Base-by-base conservation (phyloP, 2,888 invertebrate genomes). In the Leptinotarsa juncta region DNA sequence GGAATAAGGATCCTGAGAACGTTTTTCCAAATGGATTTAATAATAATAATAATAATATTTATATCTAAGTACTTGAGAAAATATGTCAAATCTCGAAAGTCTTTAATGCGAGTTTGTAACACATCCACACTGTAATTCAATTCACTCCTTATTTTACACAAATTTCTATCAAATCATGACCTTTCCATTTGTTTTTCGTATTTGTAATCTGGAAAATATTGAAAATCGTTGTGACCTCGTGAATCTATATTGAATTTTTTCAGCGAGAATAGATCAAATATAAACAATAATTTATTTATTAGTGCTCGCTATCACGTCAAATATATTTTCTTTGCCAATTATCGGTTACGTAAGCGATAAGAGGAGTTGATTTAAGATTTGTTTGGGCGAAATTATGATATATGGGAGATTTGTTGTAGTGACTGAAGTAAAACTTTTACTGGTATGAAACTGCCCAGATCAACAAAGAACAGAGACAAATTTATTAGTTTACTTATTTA, bases 241-340 rank as follows among this genome's bases (percentile, higher is more conserved):
- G 57, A 57, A 57, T 14, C 14, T 4, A 23, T 23, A 57, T 57
- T 23, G 20, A 57, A n/a, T 51, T 57, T 57, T 57, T 57, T 57
- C 57, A 14, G 23, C 57, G 15, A 57, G 57, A 57, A 57, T 23
- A 57, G 15, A 57, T 57, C 57, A 23, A 57, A 57, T 23, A 57
- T 57, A 57, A 57, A 57, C 57, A 57, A 57, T 57, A 57, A 57
- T 57, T 23, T 57, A 57, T 57, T 57, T 23, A 23, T 57, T 57
- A 57, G 20, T 23, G 57, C 57, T 4, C 4, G 57, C 20, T 57
- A 57, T 57, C 57, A 23, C 23, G 57, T 53, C 12, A 23, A 57
- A 23, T 57, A 14, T 57, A 18, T 57, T 57, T 57, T 57, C 23
- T 23, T 23, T 20, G 57, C 3, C 20, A 57, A 23, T 57, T 57